Evolutionary conservation across 2,888 invertebrate species (phyloP).

Genomic region (Limnephilus rhombicus): DNA sequence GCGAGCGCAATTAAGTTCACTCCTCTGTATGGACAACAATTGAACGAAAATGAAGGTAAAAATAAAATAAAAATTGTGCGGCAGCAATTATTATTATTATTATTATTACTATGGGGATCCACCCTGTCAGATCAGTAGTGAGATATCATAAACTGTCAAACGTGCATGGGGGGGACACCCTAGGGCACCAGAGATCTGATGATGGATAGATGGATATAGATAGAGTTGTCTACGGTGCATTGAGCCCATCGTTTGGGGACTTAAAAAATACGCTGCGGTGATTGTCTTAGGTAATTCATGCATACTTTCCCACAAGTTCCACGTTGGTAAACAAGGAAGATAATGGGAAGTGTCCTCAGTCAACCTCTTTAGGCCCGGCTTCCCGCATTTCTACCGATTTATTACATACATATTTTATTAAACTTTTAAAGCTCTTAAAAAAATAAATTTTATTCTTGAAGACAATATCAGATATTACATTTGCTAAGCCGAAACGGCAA

Average conservation of each 20-base stretch:
- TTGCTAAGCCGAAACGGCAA: too few species aligned
- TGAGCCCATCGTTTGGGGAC: background rate
- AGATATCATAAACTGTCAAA: slow-evolving; percentile 64
- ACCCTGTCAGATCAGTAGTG: slow-evolving; percentile 53
- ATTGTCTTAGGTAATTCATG: background rate
- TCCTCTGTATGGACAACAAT: background rate
- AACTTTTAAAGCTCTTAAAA: too few species aligned
- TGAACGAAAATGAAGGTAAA: slow-evolving; percentile 20
- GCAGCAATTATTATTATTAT: background rate
- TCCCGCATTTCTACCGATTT: too few species aligned
- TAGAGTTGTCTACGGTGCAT: background rate
- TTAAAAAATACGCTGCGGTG: background rate
- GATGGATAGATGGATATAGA: background rate
- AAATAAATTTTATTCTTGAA: too few species aligned
- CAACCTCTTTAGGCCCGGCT: too few species aligned
- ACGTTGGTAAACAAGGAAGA: background rate
- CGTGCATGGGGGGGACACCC: slow-evolving; percentile 23
- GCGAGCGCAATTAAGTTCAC: background rate
- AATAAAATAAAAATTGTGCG: background rate
- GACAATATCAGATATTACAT: too few species aligned
- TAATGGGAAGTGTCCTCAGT: too few species aligned
- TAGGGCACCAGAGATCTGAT: background rate
- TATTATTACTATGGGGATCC: slow-evolving; percentile 2
- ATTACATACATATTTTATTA: too few species aligned
- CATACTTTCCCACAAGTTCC: background rate